A percentile compares a stretch with the other conserved stretches of the same genome.
Conservation (phyloP, 2,888 invertebrate genomes). For the Selenia dentaria region DNA sequence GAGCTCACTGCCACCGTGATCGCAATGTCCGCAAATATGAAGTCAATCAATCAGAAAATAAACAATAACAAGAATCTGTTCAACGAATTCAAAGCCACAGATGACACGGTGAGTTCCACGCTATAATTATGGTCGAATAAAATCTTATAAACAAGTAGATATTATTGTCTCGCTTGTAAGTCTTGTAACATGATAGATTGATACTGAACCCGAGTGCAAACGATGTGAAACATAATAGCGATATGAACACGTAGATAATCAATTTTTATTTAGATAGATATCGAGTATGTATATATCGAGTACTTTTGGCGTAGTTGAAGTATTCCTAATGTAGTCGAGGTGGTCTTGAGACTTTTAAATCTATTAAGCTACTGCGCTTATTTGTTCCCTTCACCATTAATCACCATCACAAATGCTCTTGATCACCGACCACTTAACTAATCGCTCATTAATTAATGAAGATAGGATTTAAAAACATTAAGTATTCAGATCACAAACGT, state of each 20-base stretch:
- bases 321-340: no score
- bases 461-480: no score
- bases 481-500: constrained; percentile 21
- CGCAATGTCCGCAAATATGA: constrained; percentile 63
- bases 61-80: constrained; percentile 60
- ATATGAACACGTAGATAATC: neutral
- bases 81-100: constrained; percentile 65
- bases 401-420: no score
- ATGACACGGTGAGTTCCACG: constrained; percentile 77
- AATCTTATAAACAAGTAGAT: no score
- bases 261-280: neutral
- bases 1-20: constrained; percentile 69
- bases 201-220: constrained; percentile 29
- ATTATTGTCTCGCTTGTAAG: constrained; percentile 14
- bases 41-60: constrained; percentile 64
- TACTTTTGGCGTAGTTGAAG: no score
- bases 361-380: no score
- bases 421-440: constrained; percentile 2
- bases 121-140: no score
- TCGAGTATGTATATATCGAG: constrained; percentile 8
- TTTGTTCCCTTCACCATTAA: no score
- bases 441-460: neutral
- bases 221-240: constrained; percentile 13
- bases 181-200: constrained; percentile 14
- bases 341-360: no score